Evolutionary conservation across 1,140 invertebrate species (phyloP).

Genomic region (Stenopsyche tienmushanensis): DNA sequence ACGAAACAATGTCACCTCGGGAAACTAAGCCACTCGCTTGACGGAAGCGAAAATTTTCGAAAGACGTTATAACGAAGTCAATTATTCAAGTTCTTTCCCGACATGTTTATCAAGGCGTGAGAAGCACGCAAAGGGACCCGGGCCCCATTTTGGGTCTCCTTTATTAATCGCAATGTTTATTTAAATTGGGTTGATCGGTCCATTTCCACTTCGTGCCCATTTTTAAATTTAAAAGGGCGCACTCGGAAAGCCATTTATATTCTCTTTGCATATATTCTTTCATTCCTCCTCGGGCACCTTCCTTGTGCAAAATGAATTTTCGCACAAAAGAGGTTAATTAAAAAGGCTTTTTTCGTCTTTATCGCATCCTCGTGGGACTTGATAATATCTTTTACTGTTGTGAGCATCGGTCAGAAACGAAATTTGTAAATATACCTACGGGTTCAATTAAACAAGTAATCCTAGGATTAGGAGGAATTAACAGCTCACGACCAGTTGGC

Average conservation of each 20-base stretch:
- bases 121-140: not conserved
- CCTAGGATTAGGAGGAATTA: no score
- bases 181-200: constrained; percentile 19
- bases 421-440: no score
- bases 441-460: no score
- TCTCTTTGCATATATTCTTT: no score
- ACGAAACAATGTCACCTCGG: no score
- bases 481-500: no score
- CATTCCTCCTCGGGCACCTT: not conserved
- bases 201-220: not conserved
- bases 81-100: constrained; percentile 23
- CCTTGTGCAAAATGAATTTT: not conserved
- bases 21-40: no score
- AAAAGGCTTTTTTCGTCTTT: constrained; percentile 9
- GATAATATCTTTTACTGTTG: no score
- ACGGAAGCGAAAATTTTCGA: no score
- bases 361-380: no score
- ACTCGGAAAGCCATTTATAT: not conserved
- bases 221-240: not conserved
- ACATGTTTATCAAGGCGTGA: constrained; percentile 1
- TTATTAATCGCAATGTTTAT: constrained; percentile 14
- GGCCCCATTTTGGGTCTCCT: no score
- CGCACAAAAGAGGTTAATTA: constrained; percentile 14
- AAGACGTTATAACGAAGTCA: constrained; percentile 20
- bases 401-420: no score